Base-by-base conservation (phyloP, 2,888 invertebrate genomes). In the Trachelus stipa region DNA sequence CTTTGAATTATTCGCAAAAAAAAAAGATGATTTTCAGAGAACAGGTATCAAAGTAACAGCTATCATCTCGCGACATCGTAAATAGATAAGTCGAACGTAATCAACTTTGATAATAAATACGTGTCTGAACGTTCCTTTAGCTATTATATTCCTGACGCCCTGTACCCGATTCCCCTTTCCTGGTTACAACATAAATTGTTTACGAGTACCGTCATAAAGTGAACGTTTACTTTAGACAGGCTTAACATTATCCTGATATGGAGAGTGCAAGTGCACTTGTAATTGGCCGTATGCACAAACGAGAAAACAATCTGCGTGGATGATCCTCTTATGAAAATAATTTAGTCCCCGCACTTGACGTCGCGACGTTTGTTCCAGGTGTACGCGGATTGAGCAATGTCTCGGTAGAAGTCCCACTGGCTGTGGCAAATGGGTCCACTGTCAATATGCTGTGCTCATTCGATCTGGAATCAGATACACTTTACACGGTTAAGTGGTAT, bases 401-500 rank as follows among this genome's bases (percentile, higher is more conserved):
- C 81, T 93, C 94, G 89, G 94, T 96, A 85, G 94, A 93, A 84
- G 94, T 96, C 73, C 96, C 96, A 74, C 93, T 93, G 81, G 96
- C 96, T 1, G 96, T 95, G 68, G 93, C 94, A 78, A 94, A 95
- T 68, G 95, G 95, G 73, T 94, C 95, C 84, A 95, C 95, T 1
- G 96, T 96, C 75, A 95, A 95, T 73, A 92, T 96, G 81, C 94
- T 94, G 87, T 96, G 96, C 92, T 94, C 93, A 84, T 96, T 96
- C 93, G 94, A 96, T 91, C 92, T 96, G 78, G 95, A 95, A 90
- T 94, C 94, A 74, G 96, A 96, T 85, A 94, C 94, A 1, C 92
- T 96, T 23, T 96, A 96, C 92, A 95, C 96, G 79, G 95, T 96
- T 83, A 96, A 96, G 91, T 96, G 96, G 96, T 96, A 96, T 92